Conservation (phyloP, 2,113 vertebrate species). For the Rhizomys pruinosus region DNA sequence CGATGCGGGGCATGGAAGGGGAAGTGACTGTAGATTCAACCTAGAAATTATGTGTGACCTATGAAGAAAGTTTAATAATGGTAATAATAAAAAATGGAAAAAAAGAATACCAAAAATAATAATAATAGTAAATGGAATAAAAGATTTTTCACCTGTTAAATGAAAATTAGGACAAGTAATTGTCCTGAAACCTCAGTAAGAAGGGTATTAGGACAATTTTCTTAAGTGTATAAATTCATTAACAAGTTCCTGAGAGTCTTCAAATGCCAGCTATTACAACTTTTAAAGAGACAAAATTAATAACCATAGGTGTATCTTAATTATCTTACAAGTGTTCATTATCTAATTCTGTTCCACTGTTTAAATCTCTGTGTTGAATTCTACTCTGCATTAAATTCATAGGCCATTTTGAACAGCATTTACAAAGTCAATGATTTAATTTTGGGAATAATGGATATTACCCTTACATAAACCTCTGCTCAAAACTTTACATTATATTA, state of each 20-base stretch:
- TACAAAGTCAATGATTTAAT: conserved; percentile 75
- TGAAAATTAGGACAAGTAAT: neutral
- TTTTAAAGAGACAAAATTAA: conserved; percentile 53
- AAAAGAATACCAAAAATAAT: too few relatives aligned
- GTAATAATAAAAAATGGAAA: too few relatives aligned
- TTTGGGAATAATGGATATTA: conserved; percentile 69
- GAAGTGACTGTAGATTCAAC: too few relatives aligned
- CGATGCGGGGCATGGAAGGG: too few relatives aligned
- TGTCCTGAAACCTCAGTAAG: too few relatives aligned
- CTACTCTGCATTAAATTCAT: neutral
- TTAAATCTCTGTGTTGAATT: neutral
- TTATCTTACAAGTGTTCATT: conserved; percentile 9
- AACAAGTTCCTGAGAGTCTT: neutral
- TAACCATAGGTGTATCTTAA: neutral
- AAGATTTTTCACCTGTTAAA: neutral
- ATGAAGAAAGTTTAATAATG: too few relatives aligned
- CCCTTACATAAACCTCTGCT: conserved; percentile 64
- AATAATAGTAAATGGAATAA: too few relatives aligned
- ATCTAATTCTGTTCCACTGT: neutral
- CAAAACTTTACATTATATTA: conserved; percentile 66
- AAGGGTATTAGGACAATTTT: too few relatives aligned
- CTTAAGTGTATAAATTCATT: neutral
- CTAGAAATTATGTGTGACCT: too few relatives aligned
- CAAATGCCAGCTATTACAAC: neutral
- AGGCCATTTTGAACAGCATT: neutral